A percentile compares a stretch with the other conserved stretches of the same genome.
Evolutionary conservation across 2,113 vertebrate species (phyloP).

Genomic region (Neodon shergylaensis): DNA sequence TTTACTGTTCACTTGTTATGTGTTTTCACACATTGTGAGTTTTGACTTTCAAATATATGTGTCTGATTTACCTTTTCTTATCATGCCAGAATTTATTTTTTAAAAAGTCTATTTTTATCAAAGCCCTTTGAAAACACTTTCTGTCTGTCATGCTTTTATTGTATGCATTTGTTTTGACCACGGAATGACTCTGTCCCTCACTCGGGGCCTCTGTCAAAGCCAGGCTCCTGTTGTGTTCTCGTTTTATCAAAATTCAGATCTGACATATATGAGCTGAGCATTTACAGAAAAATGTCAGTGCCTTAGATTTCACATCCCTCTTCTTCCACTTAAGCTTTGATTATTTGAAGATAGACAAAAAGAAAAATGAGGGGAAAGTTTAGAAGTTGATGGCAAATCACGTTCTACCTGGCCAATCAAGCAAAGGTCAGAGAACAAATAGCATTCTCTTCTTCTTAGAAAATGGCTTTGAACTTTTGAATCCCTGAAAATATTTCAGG

Average conservation of each 20-base stretch:
- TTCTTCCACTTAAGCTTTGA: background rate
- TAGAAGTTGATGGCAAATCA: background rate
- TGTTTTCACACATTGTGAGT: background rate
- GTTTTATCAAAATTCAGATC: conserved; percentile 18
- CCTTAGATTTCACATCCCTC: background rate
- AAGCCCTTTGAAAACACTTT: background rate
- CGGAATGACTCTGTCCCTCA: background rate
- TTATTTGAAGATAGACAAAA: background rate
- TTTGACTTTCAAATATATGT: conserved; percentile 33
- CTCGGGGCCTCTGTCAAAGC: background rate
- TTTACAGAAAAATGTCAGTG: conserved; percentile 15
- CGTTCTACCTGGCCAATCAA: conserved; percentile 14
- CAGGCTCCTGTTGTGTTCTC: background rate
- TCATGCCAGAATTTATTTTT: background rate
- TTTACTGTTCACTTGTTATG: background rate
- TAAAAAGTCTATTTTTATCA: background rate
- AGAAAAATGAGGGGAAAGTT: background rate
- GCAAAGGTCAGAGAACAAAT: background rate
- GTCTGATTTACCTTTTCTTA: conserved; percentile 5
- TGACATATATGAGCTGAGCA: background rate
- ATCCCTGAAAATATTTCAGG: background rate
- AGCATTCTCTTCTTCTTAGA: background rate
- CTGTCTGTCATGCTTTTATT: background rate
- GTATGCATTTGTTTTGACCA: background rate
- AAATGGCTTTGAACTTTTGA: background rate